Conservation (phyloP, 2,797 vertebrate species). For the Hirundo rustica region DNA sequence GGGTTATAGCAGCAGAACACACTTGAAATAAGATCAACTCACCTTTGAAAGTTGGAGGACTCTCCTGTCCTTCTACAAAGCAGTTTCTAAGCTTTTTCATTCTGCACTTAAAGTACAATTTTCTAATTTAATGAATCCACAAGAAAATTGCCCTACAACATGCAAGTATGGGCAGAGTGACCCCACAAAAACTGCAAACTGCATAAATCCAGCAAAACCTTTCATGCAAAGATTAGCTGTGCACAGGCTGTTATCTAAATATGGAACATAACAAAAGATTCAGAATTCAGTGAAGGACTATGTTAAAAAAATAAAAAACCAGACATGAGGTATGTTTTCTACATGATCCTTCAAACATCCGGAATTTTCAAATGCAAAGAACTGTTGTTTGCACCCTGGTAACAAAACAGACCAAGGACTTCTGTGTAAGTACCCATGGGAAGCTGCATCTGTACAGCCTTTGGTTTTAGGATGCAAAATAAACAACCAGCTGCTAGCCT, state of each 20-base stretch:
- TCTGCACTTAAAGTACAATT: neutral
- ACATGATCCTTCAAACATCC: neutral
- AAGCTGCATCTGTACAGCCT: neutral
- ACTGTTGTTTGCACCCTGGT: neutral
- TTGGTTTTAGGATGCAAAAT: neutral
- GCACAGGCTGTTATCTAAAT: neutral
- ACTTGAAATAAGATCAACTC: neutral
- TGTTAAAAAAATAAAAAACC: neutral
- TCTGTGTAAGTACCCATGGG: neutral
- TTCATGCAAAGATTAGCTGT: neutral
- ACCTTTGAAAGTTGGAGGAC: neutral
- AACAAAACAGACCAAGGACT: neutral
- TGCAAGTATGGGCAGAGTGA: neutral
- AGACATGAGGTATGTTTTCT: neutral
- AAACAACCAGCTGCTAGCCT: neutral
- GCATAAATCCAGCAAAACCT: neutral
- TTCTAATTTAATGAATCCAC: neutral
- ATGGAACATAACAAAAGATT: neutral
- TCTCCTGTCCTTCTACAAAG: neutral
- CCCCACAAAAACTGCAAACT: neutral
- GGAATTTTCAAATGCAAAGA: neutral
- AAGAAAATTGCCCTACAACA: neutral
- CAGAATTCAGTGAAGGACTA: neutral
- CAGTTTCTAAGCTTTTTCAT: neutral
- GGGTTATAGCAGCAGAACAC: neutral